Percentiles rank a stretch among this genome's conserved stretches.
Conservation (phyloP, 2,113 vertebrate species). For the Silurus glanis region DNA sequence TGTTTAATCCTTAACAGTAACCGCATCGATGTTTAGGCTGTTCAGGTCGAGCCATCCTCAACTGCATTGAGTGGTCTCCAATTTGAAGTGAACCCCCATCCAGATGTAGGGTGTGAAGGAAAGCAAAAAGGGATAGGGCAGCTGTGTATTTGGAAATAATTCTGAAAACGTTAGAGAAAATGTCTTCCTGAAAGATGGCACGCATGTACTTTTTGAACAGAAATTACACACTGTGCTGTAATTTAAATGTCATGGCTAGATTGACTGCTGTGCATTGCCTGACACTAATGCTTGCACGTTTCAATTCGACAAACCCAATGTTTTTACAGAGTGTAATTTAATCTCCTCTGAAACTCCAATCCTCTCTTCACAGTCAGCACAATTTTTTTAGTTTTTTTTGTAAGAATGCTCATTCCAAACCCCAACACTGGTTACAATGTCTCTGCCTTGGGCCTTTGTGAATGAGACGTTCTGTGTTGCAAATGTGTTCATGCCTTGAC, state of each 20-base stretch:
- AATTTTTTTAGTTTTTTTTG: constrained; percentile 7
- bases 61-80: too few relatives aligned
- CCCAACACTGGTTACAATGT: constrained; percentile 49
- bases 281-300: constrained; percentile 14
- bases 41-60: too few relatives aligned
- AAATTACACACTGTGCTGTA: not conserved
- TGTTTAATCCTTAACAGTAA: too few relatives aligned
- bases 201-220: not conserved
- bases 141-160: not conserved
- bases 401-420: constrained; percentile 43
- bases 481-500: constrained; percentile 61
- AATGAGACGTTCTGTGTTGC: constrained; percentile 36
- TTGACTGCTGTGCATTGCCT: not conserved
- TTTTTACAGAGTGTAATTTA: constrained; percentile 17
- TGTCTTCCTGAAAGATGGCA: not conserved
- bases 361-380: constrained; percentile 24
- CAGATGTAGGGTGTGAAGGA: too few relatives aligned
- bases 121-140: too few relatives aligned
- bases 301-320: constrained; percentile 5
- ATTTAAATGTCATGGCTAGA: constrained; percentile 22
- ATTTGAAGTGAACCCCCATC: too few relatives aligned
- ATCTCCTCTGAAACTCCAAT: constrained; percentile 7
- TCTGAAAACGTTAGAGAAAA: not conserved
- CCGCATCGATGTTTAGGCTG: too few relatives aligned
- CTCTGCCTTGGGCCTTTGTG: constrained; percentile 45